Percentiles rank a stretch among this genome's conserved stretches.
Evolutionary conservation across 2,888 invertebrate species (phyloP).

Genomic region (Sphaerophoria taeniata): DNA sequence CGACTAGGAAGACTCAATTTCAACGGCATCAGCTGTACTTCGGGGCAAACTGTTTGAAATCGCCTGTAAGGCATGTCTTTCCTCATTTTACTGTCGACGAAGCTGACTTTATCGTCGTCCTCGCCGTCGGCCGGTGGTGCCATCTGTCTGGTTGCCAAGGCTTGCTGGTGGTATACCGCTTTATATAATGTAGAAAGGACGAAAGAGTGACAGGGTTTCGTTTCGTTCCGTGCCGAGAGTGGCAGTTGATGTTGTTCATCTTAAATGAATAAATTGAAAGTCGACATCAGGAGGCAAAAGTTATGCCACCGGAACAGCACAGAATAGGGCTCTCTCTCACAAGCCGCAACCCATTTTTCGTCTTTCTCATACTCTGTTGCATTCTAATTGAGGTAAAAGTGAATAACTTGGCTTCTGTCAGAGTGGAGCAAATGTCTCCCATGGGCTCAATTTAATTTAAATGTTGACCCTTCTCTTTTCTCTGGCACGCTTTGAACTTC

Average conservation of each 20-base stretch:
- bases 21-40: constrained; percentile 25
- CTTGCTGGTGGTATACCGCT: constrained; percentile 38
- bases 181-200: constrained; percentile 8
- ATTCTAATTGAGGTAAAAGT: constrained; percentile 71
- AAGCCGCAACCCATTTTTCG: background rate
- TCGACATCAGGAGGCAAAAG: constrained; percentile 24
- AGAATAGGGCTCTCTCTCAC: constrained; percentile 9
- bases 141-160: constrained; percentile 50
- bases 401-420: constrained; percentile 71
- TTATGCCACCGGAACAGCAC: constrained; percentile 14
- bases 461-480: constrained; percentile 47
- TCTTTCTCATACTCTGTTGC: constrained; percentile 51
- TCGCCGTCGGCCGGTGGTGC: constrained; percentile 1
- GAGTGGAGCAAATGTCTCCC: constrained; percentile 63
- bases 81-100: constrained; percentile 6
- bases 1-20: constrained; percentile 17
- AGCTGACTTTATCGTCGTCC: constrained; percentile 19
- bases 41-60: constrained; percentile 39
- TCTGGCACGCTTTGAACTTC: background rate
- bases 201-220: constrained; percentile 19
- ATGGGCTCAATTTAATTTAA: constrained; percentile 64
- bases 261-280: constrained; percentile 71
- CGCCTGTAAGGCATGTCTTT: constrained; percentile 15
- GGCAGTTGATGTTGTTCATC: constrained; percentile 45
- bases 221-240: background rate